Evolutionary conservation across 1,140 invertebrate genomes (phyloP).

Genomic region (Sitophilus oryzae): DNA sequence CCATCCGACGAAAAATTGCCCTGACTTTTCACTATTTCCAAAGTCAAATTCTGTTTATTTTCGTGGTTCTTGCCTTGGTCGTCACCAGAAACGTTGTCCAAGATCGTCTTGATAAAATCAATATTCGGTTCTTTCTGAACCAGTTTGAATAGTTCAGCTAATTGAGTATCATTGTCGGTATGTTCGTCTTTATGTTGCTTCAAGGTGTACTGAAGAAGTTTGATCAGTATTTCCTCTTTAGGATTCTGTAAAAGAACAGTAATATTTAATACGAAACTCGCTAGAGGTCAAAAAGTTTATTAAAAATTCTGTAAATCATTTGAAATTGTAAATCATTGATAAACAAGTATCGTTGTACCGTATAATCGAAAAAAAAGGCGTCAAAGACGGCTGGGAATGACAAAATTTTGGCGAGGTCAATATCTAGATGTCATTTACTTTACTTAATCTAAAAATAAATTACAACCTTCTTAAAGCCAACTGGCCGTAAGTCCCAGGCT

Average conservation of each 20-base stretch:
- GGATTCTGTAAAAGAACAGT: neutral
- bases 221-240: conserved; percentile 14
- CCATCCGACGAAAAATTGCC: conserved; percentile 6
- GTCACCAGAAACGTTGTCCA: neutral
- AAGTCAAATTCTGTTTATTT: conserved; percentile 9
- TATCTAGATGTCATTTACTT: too few species aligned
- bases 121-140: conserved; percentile 7
- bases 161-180: neutral
- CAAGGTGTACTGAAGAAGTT: conserved; percentile 10
- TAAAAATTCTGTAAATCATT: too few species aligned
- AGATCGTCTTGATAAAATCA: conserved; percentile 4
- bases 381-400: too few species aligned
- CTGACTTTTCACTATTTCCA: conserved; percentile 15
- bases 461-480: too few species aligned
- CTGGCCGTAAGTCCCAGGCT: too few species aligned
- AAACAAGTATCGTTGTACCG: too few species aligned
- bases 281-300: too few species aligned
- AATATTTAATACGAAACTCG: too few species aligned
- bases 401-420: too few species aligned
- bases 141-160: conserved; percentile 5
- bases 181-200: neutral
- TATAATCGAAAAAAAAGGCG: too few species aligned
- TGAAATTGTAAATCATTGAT: too few species aligned
- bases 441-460: too few species aligned
- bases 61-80: neutral